Conservation (phyloP, 2,888 invertebrate species). For the Zygaena filipendulae region DNA sequence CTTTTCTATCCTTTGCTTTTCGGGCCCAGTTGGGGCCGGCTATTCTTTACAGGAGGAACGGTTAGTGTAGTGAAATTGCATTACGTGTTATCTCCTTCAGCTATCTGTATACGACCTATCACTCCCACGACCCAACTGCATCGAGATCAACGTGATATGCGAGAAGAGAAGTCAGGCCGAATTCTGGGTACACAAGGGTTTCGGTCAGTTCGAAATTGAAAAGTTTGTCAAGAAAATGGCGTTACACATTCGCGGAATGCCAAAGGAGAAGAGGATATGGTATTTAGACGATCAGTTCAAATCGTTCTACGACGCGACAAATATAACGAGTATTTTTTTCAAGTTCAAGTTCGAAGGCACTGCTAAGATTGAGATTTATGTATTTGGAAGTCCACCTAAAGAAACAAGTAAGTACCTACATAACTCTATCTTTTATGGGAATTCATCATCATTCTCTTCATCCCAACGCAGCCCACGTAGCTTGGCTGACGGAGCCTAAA, state of each 20-base stretch:
- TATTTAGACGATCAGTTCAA: neutral
- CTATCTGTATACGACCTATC: conserved; percentile 15
- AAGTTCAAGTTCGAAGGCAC: conserved; percentile 14
- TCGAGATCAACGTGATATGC: conserved; percentile 13
- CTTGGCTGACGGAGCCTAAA: no score
- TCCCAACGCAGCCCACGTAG: no score
- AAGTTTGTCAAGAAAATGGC: conserved; percentile 7
- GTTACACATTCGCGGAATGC: neutral
- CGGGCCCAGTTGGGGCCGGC: no score
- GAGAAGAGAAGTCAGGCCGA: conserved; percentile 7
- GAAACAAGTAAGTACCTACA: no score
- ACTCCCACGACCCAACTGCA: conserved; percentile 12
- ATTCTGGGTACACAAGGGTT: conserved; percentile 13
- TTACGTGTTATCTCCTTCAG: conserved; percentile 11
- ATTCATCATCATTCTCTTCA: no score
- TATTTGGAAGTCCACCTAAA: neutral
- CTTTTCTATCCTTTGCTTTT: no score
- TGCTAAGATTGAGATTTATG: conserved; percentile 6
- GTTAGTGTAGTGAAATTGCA: no score
- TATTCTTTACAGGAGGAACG: no score
- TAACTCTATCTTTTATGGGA: no score
- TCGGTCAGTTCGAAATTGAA: conserved; percentile 11
- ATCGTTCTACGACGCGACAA: neutral
- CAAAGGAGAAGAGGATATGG: neutral
- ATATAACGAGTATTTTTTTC: conserved; percentile 11